Evolutionary conservation across 2,113 vertebrate species (phyloP), one percentile per base, ranked within the genome.

Genomic region (Calonectris borealis): DNA sequence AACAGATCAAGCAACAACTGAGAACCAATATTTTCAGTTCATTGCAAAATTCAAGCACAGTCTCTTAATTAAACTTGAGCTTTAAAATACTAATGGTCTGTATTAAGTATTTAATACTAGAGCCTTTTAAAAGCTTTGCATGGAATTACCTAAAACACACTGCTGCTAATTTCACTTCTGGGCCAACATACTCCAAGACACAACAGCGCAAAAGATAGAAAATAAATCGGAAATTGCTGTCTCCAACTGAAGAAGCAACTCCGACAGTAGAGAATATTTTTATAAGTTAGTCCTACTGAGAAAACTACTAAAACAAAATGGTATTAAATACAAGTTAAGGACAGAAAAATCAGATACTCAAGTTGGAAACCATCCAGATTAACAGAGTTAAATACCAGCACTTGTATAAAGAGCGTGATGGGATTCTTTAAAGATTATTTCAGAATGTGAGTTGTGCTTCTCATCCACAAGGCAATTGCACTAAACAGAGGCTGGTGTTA

Each of bases 401-500:
- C 34, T 83, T 77, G 20, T 55, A 62, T 54, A 80, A 92, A 51
- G 64, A 79, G 27, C 48, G 57, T 40, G 65, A 61, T 31, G 68
- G 78, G 71, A 95, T 88, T 88, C 82, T 90, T 90, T 77, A 91
- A 55, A 72, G 44, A 79, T 58, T 91, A 48, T 77, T 89, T 96
- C 73, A 83, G 49, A 54, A 54, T 29, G 16, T 14, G 32, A 75
- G 38, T 46, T 91, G 80, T 64, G 44, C 21, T 81, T 93, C 65
- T 87, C 61, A 93, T 51, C 44, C n/a, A 87, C 61, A 62, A 83
- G 55, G 55, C 29, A 81, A 55, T 54, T 77, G 36, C 71, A 83
- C 22, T 90, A 81, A 92, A 80, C 31, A 65, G 44, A 83, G 46
- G 29, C 32, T 75, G 22, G 13, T 62, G 62, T 58, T 70, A 58